Evolutionary conservation across 1,140 invertebrate genomes (phyloP).

Genomic region (Caenorhabditis briggsae): DNA sequence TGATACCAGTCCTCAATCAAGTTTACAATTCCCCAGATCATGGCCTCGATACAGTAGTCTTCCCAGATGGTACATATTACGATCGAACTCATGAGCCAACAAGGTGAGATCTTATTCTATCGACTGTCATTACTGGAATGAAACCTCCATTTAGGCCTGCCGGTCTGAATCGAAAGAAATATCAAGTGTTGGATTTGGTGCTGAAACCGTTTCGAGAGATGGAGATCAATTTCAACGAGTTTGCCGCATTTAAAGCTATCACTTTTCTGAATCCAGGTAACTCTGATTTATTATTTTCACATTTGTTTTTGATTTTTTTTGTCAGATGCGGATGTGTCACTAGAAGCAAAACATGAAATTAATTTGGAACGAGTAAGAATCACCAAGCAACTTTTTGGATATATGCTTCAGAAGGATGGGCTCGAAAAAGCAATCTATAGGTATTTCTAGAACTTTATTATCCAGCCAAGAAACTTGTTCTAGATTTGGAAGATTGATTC

Average conservation of each 20-base stretch:
- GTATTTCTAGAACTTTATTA: neutral
- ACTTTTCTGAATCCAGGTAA: slow-evolving; percentile 68
- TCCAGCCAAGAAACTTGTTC: neutral
- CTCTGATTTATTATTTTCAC: slow-evolving; percentile 47
- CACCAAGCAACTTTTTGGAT: slow-evolving; percentile 5
- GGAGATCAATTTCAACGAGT: slow-evolving; percentile 27
- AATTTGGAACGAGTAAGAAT: slow-evolving; percentile 18
- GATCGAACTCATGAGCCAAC: slow-evolving; percentile 40
- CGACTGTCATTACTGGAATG: too few relatives aligned
- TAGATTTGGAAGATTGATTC: slow-evolving; percentile 37
- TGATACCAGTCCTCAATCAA: slow-evolving; percentile 30
- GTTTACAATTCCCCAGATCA: slow-evolving; percentile 37
- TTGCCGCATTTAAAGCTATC: slow-evolving; percentile 39
- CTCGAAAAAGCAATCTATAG: slow-evolving; percentile 23
- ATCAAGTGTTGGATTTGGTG: slow-evolving; percentile 30
- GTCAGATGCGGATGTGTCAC: slow-evolving; percentile 41
- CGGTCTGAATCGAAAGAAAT: slow-evolving; percentile 11
- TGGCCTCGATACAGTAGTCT: slow-evolving; percentile 36
- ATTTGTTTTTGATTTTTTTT: slow-evolving; percentile 18
- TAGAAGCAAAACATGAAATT: slow-evolving; percentile 20
- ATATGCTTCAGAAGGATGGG: slow-evolving; percentile 42
- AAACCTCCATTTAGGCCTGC: slow-evolving; percentile 61
- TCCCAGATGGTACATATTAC: slow-evolving; percentile 28
- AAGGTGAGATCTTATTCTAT: slow-evolving; percentile 56
- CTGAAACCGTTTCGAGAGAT: slow-evolving; percentile 33